Base-by-base conservation (phyloP, 2,797 vertebrate species). In the Esox masquinongy region DNA sequence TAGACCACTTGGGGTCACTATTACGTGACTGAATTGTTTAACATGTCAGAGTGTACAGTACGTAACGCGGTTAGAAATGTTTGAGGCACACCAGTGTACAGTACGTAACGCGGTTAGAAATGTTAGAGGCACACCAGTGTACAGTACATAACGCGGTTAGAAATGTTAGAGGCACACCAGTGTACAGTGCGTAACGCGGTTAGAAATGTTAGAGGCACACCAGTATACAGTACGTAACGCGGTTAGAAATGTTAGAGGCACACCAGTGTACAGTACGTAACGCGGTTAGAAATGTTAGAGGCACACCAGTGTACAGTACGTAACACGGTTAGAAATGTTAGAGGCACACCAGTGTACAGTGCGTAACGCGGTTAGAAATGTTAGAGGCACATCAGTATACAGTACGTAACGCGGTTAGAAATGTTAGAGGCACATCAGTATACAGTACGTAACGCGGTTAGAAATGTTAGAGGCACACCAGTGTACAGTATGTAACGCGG, bases 1-100 rank as follows among this genome's bases (percentile, higher is more conserved):
- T 15, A 29, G 4, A 69, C 77, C 82, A 80, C 67, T 15, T 19
- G 78, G 74, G 2, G 77, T 81, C 26, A 67, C 69, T 72, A 50
- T 2, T 24, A 66, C 53, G 2, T 9, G 5, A 22, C 16, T 53
- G 47, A 70, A 26, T 22, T 39, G 53, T 39, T 7, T 15, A 8
- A 16, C 31, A 6, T 61, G 53, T 39, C 6, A 19, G 16, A 34
- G 7, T 64, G 61, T 64, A 9, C n/a, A n/a, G 34, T 34, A 34
- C 5, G 34, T 19, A 53, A n/a, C 51, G n/a, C 19, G 34, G n/a
- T n/a, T n/a, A n/a, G 7, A 56, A 39, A 39, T 39, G 36, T 51
- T 51, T 16, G 16, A 22, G 51, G 51, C 19, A n/a, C 19, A n/a
- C 51, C 51, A 56, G 19, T 17, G 51, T n/a, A n/a, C n/a, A n/a